These are phyloP conservation scores for Zonitis immaculata DNA, from an alignment of 2,888 invertebrate genomes.

Conservation along the genomic window DNA sequence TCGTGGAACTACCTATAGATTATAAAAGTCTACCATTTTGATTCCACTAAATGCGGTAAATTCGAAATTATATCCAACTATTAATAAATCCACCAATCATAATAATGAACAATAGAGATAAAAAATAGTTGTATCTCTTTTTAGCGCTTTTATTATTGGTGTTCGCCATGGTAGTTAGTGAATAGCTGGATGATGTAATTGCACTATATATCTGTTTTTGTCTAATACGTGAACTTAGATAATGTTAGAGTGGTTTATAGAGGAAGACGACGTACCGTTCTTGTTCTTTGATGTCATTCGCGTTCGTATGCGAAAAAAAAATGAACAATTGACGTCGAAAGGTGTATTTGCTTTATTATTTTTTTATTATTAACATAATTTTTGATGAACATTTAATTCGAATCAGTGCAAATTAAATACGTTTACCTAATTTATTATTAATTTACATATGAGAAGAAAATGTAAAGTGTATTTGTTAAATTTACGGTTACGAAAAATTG, in stretches of 20 bases:
- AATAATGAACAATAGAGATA: neutral
- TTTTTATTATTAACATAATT: no score
- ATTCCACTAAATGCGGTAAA: neutral
- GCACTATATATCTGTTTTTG: no score
- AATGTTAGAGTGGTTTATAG: no score
- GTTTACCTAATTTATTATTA: no score
- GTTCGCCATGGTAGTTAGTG: no score
- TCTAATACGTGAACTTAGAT: no score
- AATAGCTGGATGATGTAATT: no score
- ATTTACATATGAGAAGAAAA: neutral
- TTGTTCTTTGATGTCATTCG: neutral
- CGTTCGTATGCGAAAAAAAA: neutral
- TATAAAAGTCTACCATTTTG: neutral
- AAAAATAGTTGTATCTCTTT: neutral
- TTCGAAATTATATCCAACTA: neutral
- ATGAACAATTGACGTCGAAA: neutral
- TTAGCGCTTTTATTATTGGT: neutral
- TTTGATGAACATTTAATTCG: no score
- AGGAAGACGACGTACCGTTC: no score
- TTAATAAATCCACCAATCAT: neutral
- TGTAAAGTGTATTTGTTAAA: neutral
- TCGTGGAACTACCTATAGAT: no score
- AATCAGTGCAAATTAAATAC: no score
- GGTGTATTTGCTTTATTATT: no score
- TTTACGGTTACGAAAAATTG: neutral